Evolutionary conservation across 2,797 vertebrate genomes (phyloP).

Genomic region (Chloroceryle amazona): DNA sequence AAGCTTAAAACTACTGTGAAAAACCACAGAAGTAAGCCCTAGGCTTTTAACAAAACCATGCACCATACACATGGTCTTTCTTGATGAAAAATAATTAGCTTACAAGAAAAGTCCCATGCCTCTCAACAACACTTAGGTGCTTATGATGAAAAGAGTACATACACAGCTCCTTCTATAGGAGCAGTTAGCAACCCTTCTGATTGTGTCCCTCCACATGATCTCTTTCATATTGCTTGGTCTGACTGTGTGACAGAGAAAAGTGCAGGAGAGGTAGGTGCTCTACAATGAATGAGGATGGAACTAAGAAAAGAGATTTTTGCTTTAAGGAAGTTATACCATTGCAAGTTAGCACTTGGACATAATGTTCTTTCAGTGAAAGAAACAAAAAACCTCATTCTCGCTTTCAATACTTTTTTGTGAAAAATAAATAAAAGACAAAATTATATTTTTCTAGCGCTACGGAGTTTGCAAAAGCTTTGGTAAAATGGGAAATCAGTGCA

Average conservation of each 20-base stretch:
- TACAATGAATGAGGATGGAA: neutral
- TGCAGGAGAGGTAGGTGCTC: neutral
- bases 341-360: neutral
- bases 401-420: neutral
- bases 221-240: neutral
- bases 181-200: neutral
- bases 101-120: neutral
- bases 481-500: neutral
- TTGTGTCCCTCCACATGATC: neutral
- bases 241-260: neutral
- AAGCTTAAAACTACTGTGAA: neutral
- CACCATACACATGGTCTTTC: neutral
- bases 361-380: neutral
- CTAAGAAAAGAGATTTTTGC: neutral
- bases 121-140: neutral
- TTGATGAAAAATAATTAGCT: neutral
- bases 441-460: neutral
- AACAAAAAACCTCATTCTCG: neutral
- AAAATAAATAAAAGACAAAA: neutral
- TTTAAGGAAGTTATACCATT: neutral
- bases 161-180: neutral
- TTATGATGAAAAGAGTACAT: neutral
- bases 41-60: neutral
- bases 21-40: neutral
- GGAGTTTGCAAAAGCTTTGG: neutral